Base-by-base conservation (phyloP, 1,140 invertebrate genomes). In the Tribolium madens region DNA sequence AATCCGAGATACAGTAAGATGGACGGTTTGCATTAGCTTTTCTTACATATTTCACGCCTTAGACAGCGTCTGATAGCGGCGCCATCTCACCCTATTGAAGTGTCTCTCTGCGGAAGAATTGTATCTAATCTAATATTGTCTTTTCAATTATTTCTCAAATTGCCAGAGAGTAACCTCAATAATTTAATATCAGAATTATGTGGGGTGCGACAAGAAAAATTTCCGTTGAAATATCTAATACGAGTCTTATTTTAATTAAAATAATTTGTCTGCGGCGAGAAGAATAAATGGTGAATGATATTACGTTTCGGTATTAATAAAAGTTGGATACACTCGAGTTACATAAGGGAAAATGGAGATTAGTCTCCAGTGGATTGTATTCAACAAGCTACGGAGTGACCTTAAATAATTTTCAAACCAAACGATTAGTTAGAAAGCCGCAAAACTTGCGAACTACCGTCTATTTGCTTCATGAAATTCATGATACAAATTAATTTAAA, bases 401-500 rank as follows among this genome's bases (percentile, higher is more conserved):
- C 69, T 79, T 78, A 77, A 78, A 79, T 79, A 73, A 79, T 79
- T 79, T 73, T 60, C 31, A 78, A 78, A 78, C 78, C 78, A 75
- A 79, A 78, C 76, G 78, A 79, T 79, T 79, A 79, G 78, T 79
- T 78, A 78, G 78, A 47, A 71, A 79, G 71, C 78, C 76, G 73
- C 78, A 79, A 15, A 76, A 77, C 71, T 76, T 76, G 71, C 46
- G 21, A 74, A 74, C 76, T 52, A 68, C 75, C 75, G 57, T 79
- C 75, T 77, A 77, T 77, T 77, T 77, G 71, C 76, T 42, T 76
- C 74, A 76, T 72, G 57, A 12, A 73, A 71, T 69, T 69, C 48
- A 79, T 77, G 78, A 77, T 76, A 76, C 71, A 79, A 79, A 79
- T 79, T 79, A 76, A 79, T 79, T 79, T 77, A 76, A 79, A 75